Evolutionary conservation across 2,888 invertebrate species (phyloP), one percentile per base, ranked within the genome.

Genomic region (Pseudococcus viburni): DNA sequence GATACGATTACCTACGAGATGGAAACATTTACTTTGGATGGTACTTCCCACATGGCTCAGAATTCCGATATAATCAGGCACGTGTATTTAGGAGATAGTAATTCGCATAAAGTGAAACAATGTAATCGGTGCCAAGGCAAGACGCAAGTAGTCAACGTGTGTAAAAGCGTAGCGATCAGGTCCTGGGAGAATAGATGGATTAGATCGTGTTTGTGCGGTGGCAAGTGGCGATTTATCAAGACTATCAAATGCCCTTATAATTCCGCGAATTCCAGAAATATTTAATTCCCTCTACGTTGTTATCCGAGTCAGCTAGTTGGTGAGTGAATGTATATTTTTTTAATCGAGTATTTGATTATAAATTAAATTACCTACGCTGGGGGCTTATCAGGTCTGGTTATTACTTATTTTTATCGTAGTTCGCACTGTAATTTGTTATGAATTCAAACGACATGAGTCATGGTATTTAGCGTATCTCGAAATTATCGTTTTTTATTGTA

Each of bases 141-240:
- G 85, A 89, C 89, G 85, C 89, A 89, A 33, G 85, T 89, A 26
- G 94, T 94, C 89, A 93, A 94, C 90, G 94, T 46, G 6, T 11
- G 33, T 12, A 93, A 95, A 90, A 95, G 96, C 1, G 94, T 96
- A 39, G 96, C 96, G 2, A 94, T 96, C 90, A 93, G 95, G 90
- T 95, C 96, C 0, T 97, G 96, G 96, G 96, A 96, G 91, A 95
- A 95, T 91, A 93, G 96, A 89, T 97, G 96, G 96, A 92, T 94
- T 17, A 92, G 94, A 90, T 94, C 94, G 86, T 97, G 97, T 92
- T 93, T 95, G 90, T 96, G 94, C 92, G 94, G 93, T 19, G 94
- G 93, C 17, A 92, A 92, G 88, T 94, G 94, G 94, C 92, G 92
- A 90, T 89, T 87, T 48, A 88, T 83, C 9, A 88, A 83, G 22